These are phyloP conservation scores for Sebastes minor DNA, from an alignment of 2,797 vertebrate genomes.

Conservation along the genomic window DNA sequence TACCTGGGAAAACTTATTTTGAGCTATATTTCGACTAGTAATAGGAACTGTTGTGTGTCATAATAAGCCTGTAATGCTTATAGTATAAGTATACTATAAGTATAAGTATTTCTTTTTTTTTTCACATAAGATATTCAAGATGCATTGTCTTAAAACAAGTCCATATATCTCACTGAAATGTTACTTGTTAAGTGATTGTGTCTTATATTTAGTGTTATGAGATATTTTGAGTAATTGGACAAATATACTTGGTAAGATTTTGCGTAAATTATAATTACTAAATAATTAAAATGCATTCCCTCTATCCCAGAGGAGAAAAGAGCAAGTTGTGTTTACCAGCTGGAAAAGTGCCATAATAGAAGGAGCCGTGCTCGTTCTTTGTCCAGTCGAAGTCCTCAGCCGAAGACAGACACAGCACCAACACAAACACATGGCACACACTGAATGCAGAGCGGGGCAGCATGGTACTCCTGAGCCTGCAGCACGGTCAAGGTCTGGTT, in stretches of 20 bases:
- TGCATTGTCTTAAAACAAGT: not conserved
- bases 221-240: not conserved
- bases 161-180: not conserved
- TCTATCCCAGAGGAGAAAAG: not conserved
- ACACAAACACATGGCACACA: conserved; percentile 82
- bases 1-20: not conserved
- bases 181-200: not conserved
- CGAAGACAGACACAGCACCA: conserved; percentile 80
- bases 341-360: conserved; percentile 96
- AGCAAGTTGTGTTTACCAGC: conserved; percentile 76
- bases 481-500: conserved; percentile 58
- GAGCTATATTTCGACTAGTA: not conserved
- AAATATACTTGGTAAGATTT: not conserved
- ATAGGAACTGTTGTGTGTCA: not conserved
- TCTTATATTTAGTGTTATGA: not conserved
- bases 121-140: too few relatives aligned
- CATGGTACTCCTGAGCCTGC: conserved; percentile 72
- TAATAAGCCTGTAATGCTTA: not conserved
- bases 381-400: conserved; percentile 87
- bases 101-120: not conserved
- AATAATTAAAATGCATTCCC: not conserved
- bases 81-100: too few relatives aligned
- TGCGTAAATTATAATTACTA: not conserved
- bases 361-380: conserved; percentile 89
- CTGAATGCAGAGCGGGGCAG: conserved; percentile 63